Base-by-base conservation (phyloP, 2,888 invertebrate species). In the Trachelus troglodyta region DNA sequence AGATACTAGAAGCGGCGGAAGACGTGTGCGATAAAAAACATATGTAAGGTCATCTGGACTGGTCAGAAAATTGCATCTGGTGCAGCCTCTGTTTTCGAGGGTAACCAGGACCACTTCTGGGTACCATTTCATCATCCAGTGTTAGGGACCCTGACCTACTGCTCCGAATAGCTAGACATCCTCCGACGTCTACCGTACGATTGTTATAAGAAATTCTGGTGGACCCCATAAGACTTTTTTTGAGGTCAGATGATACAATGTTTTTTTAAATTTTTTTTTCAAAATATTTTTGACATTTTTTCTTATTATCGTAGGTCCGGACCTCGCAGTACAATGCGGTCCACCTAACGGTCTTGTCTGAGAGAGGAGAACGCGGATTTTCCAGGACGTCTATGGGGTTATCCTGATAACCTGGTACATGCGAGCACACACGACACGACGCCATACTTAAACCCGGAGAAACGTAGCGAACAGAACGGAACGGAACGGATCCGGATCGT, bases 401-500 rank as follows among this genome's bases (percentile, higher is more conserved):
- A 83, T 83, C 81, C 81, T 73, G 83, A 83, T 83, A 83, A 83
- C 81, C 81, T 77, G 35, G 74, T 81, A 9, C 34, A 71, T 71
- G 33, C 31, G 71, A 31, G 71, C 71, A 15, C 71, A 34, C 71
- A 34, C 71, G 71, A 6, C 33, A 31, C 69, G 76, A 33, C 31
- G 75, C 71, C 75, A 76, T 79, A 79, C 34, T 37, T 75, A 33
- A 33, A 75, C 75, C 34, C 37, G 77, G 74, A 69, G 77, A 77
- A 80, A 77, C 71, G 37, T 69, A 73, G 35, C 31, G n/a, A 74
- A 12, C 78, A 80, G 81, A 81, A 80, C 80, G 80, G 81, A 83
- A 85, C 84, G 85, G 81, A 85, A 85, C 84, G 85, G 85, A 85
- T 85, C 85, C 86, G 85, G 85, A 86, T 87, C 83, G 85, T 82